Percentiles rank a stretch among this genome's conserved stretches.
phyloP scores from a whole-genome alignment of 2,888 invertebrate genomes.

The Tipula vernalis region DNA sequence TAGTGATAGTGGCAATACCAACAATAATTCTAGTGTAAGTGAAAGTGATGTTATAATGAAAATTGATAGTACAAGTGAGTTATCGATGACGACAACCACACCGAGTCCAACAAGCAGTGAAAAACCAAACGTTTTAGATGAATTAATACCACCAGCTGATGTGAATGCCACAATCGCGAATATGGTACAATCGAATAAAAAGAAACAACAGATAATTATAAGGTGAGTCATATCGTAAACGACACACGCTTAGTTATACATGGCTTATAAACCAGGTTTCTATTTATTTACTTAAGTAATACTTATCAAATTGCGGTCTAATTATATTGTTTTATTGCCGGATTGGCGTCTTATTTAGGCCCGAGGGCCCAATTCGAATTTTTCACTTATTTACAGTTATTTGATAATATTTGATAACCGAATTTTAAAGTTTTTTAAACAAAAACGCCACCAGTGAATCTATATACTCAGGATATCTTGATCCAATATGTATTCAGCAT shows the following conservation, averaged over 20 bases:
- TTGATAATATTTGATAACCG: too few species aligned
- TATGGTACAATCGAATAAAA: slow-evolving; percentile 15
- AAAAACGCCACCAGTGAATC: too few species aligned
- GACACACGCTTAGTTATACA: not conserved
- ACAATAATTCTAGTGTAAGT: not conserved
- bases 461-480: too few species aligned
- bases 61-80: slow-evolving; percentile 6
- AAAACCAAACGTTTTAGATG: not conserved
- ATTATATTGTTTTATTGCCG: not conserved
- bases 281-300: too few species aligned
- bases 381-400: too few species aligned
- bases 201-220: slow-evolving; percentile 18
- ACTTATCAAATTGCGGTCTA: too few species aligned
- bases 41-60: slow-evolving; percentile 8
- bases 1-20: not conserved
- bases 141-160: slow-evolving; percentile 25
- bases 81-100: not conserved
- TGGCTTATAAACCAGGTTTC: too few species aligned
- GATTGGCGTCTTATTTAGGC: too few species aligned
- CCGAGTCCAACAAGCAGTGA: not conserved
- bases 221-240: slow-evolving; percentile 15
- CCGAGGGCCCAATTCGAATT: too few species aligned
- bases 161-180: slow-evolving; percentile 23
- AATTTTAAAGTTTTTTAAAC: too few species aligned
- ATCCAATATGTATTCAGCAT: too few species aligned